Evolutionary conservation across 2,888 invertebrate genomes (phyloP).

Genomic region (Drosophila neutralis): DNA sequence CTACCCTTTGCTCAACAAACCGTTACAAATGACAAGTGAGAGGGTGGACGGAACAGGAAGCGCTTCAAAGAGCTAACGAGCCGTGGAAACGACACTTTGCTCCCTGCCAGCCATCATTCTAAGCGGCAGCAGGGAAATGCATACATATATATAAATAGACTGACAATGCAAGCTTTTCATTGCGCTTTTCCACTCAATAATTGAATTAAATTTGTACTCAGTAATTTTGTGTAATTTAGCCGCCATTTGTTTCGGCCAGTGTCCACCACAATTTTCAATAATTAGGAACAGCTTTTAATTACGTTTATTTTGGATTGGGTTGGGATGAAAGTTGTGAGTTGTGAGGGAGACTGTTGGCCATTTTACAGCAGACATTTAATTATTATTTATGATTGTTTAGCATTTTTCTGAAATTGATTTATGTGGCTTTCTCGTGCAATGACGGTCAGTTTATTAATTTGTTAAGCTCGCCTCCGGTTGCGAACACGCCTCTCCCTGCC

Average conservation of each 20-base stretch:
- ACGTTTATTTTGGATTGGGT: neutral
- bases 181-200: constrained; percentile 29
- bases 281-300: constrained; percentile 70
- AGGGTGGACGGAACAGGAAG: constrained; percentile 45
- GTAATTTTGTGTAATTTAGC: constrained; percentile 54
- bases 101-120: neutral
- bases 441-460: constrained; percentile 73
- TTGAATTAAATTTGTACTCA: constrained; percentile 49
- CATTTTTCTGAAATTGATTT: constrained; percentile 73
- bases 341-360: constrained; percentile 1
- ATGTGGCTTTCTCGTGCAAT: constrained; percentile 70
- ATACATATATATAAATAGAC: constrained; percentile 5
- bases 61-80: constrained; percentile 63
- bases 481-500: neutral
- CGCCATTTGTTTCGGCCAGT: constrained; percentile 48
- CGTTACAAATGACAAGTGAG: constrained; percentile 57
- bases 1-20: constrained; percentile 70
- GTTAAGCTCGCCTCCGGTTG: constrained; percentile 62
- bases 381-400: constrained; percentile 81
- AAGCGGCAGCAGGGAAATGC: neutral
- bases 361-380: constrained; percentile 61
- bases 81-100: constrained; percentile 47
- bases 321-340: too few species aligned
- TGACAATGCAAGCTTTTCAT: neutral
- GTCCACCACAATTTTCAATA: constrained; percentile 70